A percentile compares a stretch with the other conserved stretches of the same genome.
Conservation (phyloP, 2,888 invertebrate species). For the Epirrhoe tristata region DNA sequence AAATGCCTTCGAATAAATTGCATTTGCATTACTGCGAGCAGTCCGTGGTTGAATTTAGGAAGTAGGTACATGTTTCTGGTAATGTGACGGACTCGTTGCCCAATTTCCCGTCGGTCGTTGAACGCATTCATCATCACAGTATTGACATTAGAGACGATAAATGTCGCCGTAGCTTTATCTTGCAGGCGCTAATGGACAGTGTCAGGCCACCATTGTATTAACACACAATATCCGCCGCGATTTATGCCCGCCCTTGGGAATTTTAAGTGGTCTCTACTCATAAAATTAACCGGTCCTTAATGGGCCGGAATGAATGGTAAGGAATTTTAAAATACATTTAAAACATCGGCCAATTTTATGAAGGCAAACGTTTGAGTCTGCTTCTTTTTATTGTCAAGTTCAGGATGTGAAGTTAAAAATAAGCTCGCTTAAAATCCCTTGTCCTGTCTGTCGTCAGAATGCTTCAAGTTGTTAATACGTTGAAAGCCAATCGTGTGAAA, state of each 20-base stretch:
- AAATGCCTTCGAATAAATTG: constrained; percentile 18
- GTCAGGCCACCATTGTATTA: constrained; percentile 59
- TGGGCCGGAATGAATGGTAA: constrained; percentile 62
- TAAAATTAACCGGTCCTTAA: constrained; percentile 71
- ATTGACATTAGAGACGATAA: constrained; percentile 59
- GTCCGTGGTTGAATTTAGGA: constrained; percentile 14
- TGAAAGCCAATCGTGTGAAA: constrained; percentile 73
- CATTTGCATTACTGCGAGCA: constrained; percentile 21
- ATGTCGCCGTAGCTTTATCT: constrained; percentile 63
- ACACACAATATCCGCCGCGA: constrained; percentile 74
- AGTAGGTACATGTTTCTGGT: constrained; percentile 24
- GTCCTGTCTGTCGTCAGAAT: constrained; percentile 42
- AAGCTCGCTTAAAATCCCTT: constrained; percentile 39
- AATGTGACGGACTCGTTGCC: constrained; percentile 30
- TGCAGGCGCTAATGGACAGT: constrained; percentile 73
- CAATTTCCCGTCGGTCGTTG: constrained; percentile 37
- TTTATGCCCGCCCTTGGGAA: constrained; percentile 66
- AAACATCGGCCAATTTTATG: constrained; percentile 56
- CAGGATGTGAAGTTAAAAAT: constrained; percentile 49
- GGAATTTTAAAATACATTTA: constrained; percentile 65
- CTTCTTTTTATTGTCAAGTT: constrained; percentile 48
- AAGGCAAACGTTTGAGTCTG: constrained; percentile 43
- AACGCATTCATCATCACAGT: constrained; percentile 55
- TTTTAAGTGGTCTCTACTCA: constrained; percentile 67
- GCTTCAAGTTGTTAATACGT: constrained; percentile 57